Base-by-base conservation (phyloP, 2,888 invertebrate genomes). In the Volucella inflata region DNA sequence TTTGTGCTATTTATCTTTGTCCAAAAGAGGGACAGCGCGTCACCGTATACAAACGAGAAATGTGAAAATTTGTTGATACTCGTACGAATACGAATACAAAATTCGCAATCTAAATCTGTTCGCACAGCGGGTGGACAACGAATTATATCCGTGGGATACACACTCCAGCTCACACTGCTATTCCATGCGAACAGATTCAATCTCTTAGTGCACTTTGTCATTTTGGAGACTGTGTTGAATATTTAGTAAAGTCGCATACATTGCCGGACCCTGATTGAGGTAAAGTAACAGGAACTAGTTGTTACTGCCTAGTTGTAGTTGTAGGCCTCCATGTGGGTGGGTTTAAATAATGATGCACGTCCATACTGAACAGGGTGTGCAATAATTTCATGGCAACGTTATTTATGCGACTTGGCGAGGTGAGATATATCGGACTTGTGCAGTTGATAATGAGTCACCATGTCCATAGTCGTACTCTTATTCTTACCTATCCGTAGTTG, bases 1-100 rank as follows among this genome's bases (percentile, higher is more conserved):
- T 79, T 67, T 78, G 79, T 64, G 79, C 79, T 77, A 85, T 85
- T 76, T 81, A 81, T 85, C 85, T 81, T 55, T 64, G 84, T 84
- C 75, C 79, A 60, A 50, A 82, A 51, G 65, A 60, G 77, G 76
- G 55, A 64, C 72, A 72, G 62, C 62, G 68, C 55, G 62, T 68
- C 78, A 83, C 38, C 21, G 51, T 55, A 30, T 30, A 30, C 30
- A 30, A 30, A 30, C 46, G 50, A 12, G 80, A 67, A 70, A 80
- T 67, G 71, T 62, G 76, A 30, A 80, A 30, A 30, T 6, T 67
- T 71, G 50, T 53, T 53, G 60, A 65, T n/a, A n/a, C n/a, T n/a
- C n/a, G 53, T 59, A 84, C 79, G 40, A 71, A 38, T 0, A 30
- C 30, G 30, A 30, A 30, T 30, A 30, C 30, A 30, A 30, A 4